Evolutionary conservation across 2,888 invertebrate species (phyloP).

Genomic region (Thymelicus sylvestris): DNA sequence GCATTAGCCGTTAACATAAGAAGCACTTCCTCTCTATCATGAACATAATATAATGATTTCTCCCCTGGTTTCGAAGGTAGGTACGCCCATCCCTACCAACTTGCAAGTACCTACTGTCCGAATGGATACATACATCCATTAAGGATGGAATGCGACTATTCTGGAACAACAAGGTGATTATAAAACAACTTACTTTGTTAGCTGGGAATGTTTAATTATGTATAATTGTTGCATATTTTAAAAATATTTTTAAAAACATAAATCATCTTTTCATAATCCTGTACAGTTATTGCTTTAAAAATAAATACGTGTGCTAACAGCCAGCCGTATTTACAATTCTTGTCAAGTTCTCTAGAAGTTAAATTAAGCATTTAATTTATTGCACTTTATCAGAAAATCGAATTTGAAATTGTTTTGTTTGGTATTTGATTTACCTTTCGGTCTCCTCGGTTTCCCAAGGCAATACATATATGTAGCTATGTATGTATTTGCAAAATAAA

Average conservation of each 20-base stretch:
- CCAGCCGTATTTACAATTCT: neutral
- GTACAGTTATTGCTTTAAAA: too few species aligned
- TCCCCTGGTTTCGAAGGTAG: too few species aligned
- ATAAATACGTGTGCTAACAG: too few species aligned
- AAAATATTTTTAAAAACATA: constrained; percentile 17
- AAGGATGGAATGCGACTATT: too few species aligned
- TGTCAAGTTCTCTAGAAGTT: neutral
- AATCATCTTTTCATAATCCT: constrained; percentile 2
- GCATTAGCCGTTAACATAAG: too few species aligned
- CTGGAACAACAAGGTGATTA: neutral
- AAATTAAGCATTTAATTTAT: constrained; percentile 37
- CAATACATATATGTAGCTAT: too few species aligned
- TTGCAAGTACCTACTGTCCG: neutral
- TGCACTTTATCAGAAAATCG: neutral
- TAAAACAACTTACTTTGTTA: constrained; percentile 37
- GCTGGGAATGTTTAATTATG: constrained; percentile 14
- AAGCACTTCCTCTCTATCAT: too few species aligned
- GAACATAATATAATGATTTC: too few species aligned
- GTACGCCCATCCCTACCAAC: neutral
- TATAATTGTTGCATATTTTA: constrained; percentile 34
- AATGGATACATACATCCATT: too few species aligned
- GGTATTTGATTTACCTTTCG: neutral
- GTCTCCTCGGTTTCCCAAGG: neutral
- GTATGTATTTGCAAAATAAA: too few species aligned
- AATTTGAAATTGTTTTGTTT: constrained; percentile 3